These are phyloP conservation scores for Idaea aversata DNA, from an alignment of 2,888 invertebrate genomes.

Conservation along the genomic window DNA sequence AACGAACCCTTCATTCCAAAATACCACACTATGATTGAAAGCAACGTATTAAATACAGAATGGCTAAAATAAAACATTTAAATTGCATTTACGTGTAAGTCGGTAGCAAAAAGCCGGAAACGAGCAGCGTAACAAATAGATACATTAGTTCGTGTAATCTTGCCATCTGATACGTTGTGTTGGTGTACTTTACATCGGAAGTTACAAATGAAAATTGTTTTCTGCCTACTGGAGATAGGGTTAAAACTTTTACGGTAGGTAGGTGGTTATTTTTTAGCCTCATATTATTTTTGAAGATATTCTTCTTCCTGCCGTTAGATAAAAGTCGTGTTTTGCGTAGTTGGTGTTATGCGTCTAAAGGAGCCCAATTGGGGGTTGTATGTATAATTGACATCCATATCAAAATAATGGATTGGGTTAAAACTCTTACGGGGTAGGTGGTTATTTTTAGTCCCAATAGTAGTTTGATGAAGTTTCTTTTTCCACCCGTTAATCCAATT, in stretches of 20 bases:
- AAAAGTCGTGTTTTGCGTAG: no score
- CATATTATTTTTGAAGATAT: background rate
- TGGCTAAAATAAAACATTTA: slow-evolving; percentile 1
- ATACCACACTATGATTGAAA: background rate
- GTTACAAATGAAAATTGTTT: slow-evolving; percentile 11
- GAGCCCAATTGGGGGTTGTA: no score
- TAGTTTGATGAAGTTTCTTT: no score
- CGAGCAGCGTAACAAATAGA: slow-evolving; percentile 62
- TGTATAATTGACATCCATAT: no score
- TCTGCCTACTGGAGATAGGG: background rate
- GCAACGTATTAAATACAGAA: background rate
- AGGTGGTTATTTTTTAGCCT: background rate
- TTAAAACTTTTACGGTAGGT: background rate
- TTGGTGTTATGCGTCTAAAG: no score
- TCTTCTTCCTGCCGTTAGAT: no score
- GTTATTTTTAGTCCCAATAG: no score
- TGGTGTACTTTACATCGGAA: slow-evolving; percentile 38
- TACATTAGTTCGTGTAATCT: slow-evolving; percentile 67
- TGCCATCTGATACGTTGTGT: slow-evolving; percentile 61
- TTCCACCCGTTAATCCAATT: no score
- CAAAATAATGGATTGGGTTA: no score
- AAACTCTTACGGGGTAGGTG: no score
- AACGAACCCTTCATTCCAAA: background rate
- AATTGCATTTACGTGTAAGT: slow-evolving; percentile 7
- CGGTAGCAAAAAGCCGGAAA: slow-evolving; percentile 64